Base-by-base conservation (phyloP, 2,797 vertebrate genomes). In the Fistularia tabacaria region DNA sequence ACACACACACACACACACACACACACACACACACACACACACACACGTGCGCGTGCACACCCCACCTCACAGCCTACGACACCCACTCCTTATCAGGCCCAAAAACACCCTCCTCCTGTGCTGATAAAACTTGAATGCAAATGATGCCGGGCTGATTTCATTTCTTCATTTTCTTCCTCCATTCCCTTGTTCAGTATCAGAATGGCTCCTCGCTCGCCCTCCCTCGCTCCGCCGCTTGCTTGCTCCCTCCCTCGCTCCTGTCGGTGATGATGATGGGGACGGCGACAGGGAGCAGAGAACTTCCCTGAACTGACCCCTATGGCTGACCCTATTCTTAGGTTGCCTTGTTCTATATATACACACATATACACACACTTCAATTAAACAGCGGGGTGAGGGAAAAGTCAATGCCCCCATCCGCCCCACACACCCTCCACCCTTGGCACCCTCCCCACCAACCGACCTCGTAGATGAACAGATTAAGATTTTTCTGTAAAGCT, bases 71-170 rank as follows among this genome's bases (percentile, higher is more conserved):
- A 90, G 76, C 89, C 68, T 77, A 73, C 66, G 85, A 84, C 76
- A 57, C 90, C 84, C 85, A 85, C 78, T 76, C 81, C 91, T 96
- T 93, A 95, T 95, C 94, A 65, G 83, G 60, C 69, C 66, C 63
- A 57, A 88, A 90, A 92, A 92, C 87, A 47, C 81, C 81, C 85
- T 85, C 91, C 89, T 82, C 77, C 49, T 67, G 14, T 79, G 14
- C 52, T 38, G 91, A 96, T 93, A 92, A 94, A 87, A 85, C 80
- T 68, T 60, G 49, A 88, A 90, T 93, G 93, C 92, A 94, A 93
- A 93, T 87, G 84, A 90, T 82, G 91, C 85, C 79, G 68, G 77
- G 79, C 80, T 75, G 71, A 74, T 85, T 89, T 79, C 51, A 72
- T 83, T 86, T 88, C 81, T 84, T 83, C 74, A 76, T 84, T 84